phyloP scores from a whole-genome alignment of 1,140 invertebrate species.

The Diachasmimorpha longicaudata region DNA sequence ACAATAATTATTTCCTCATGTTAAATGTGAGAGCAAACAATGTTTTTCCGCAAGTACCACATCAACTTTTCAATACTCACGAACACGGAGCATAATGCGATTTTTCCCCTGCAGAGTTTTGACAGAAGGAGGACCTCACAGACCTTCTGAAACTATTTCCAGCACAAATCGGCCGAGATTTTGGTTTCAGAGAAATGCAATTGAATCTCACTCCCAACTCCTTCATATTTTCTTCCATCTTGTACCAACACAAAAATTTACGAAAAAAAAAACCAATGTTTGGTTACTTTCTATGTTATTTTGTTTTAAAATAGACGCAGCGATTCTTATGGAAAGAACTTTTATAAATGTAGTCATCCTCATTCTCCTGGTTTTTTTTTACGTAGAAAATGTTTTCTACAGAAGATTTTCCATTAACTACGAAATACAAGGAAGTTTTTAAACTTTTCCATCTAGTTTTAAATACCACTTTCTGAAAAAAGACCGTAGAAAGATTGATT shows the following conservation, averaged over 20 bases:
- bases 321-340: neutral
- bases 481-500: no score
- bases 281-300: neutral
- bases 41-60: neutral
- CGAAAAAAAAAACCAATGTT: neutral
- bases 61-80: neutral
- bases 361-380: no score
- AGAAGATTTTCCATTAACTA: no score
- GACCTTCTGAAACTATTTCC: neutral
- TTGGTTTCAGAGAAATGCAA: neutral
- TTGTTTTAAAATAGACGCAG: neutral
- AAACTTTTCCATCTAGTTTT: no score
- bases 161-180: neutral
- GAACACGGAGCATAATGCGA: neutral
- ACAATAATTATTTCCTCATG: no score
- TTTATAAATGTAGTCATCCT: no score
- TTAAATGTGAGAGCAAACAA: neutral
- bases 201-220: neutral
- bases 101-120: neutral
- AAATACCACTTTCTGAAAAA: no score
- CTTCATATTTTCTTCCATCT: neutral
- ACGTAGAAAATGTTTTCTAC: no score
- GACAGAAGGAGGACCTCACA: neutral
- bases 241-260: neutral
- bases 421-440: no score